Evolutionary conservation across 2,113 vertebrate species (phyloP), one percentile per base, ranked within the genome.

Genomic region (Siphamia tubifer): DNA sequence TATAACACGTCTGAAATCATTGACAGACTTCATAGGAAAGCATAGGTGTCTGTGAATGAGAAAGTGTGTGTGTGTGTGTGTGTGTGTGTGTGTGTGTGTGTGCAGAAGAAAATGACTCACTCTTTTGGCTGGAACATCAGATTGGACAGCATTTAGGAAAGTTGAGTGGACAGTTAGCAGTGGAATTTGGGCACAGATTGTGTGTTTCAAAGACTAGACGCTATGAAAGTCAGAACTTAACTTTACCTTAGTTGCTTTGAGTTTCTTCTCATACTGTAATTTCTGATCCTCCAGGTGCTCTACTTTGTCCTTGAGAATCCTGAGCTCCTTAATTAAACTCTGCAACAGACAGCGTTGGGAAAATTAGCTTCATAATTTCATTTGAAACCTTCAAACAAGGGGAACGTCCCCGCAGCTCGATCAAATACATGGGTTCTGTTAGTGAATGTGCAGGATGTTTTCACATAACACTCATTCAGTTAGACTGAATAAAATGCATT

Each of bases 241-340:
- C 51, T 87, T 92, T 94, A 99, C 98, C 94, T 97, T 96, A 10
- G 95, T 97, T 52, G 94, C 93, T 79, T 97, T 96, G 71, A 99
- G 90, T 82, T 95, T 95, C 92, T 94, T 94, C 61, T 99, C 96
- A 0, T 96, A 99, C 35, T 96, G 95, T 31, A 89, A 88, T 73
- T 97, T 95, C 86, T 99, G 95, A n/a, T 94, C 96, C 87, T 99
- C 96, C 75, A 99, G 81, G 58, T 96, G 91, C 56, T 97, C 95
- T 35, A 99, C 96, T 90, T 96, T 96, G 58, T 94, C 94, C 87
- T 94, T 98, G 25, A 99, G 93, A 36, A 91, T 90, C 58, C 86
- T 93, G 28, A 99, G 94, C 57, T 99, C 97, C 71, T 95, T 95
- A 0, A 96, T 44, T 70, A 98, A 90, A 45, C 91, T 91, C 98